These are phyloP conservation scores for Rhagonycha lutea DNA, from an alignment of 2,888 invertebrate genomes.

Conservation along the genomic window DNA sequence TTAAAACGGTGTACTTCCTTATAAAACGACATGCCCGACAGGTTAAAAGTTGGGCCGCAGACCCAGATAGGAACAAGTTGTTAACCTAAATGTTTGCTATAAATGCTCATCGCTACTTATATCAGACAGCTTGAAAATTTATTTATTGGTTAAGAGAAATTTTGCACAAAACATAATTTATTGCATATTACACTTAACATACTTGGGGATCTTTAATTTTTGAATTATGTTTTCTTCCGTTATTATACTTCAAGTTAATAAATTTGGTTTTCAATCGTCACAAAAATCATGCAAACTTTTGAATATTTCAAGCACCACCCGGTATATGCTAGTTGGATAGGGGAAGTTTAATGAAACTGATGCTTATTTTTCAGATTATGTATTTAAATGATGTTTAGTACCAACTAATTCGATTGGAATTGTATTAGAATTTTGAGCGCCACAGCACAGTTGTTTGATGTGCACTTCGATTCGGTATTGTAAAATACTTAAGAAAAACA, in stretches of 20 bases:
- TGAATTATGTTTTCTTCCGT: not conserved
- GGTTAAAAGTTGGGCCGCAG: conserved; percentile 24
- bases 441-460: too few relatives aligned
- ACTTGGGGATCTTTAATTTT: not conserved
- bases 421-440: too few relatives aligned
- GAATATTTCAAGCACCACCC: too few relatives aligned
- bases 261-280: not conserved
- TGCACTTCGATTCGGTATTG: too few relatives aligned
- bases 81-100: conserved; percentile 24
- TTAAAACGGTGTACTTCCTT: conserved; percentile 24
- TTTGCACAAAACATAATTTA: not conserved
- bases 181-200: not conserved
- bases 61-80: conserved; percentile 27
- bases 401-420: too few relatives aligned
- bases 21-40: conserved; percentile 14
- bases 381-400: too few relatives aligned
- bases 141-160: conserved; percentile 2
- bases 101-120: conserved; percentile 7
- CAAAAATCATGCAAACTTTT: too few relatives aligned
- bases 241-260: not conserved
- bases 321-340: too few relatives aligned
- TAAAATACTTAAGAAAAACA: too few relatives aligned
- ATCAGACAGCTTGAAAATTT: not conserved
- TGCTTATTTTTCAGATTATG: too few relatives aligned
- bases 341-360: too few relatives aligned